Conservation (phyloP, 2,797 vertebrate species). For the Ptychobarbus kaznakovi region DNA sequence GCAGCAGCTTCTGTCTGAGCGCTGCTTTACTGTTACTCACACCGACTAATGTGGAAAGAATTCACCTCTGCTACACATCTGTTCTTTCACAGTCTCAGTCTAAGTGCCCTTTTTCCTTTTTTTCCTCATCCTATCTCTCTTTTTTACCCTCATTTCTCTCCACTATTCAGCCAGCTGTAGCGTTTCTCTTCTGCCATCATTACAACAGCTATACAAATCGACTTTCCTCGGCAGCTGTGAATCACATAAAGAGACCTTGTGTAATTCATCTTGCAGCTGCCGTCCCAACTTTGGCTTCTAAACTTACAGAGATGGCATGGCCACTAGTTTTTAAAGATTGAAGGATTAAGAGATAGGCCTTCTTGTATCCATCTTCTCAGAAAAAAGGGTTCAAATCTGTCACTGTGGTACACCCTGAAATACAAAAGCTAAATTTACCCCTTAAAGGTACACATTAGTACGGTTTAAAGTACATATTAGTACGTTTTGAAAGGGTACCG, state of each 20-base stretch:
- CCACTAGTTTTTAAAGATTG: not conserved
- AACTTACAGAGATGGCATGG: not conserved
- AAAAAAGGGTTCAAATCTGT: not conserved
- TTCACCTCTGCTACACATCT: constrained; percentile 45
- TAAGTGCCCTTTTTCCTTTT: not conserved
- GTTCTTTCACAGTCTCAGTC: not conserved
- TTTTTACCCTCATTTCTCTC: not conserved
- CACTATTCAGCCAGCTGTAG: constrained; percentile 14
- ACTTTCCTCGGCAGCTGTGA: not conserved
- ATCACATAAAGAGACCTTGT: constrained; percentile 9
- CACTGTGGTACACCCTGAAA: not conserved
- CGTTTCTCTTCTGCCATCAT: not conserved
- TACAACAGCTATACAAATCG: constrained; percentile 40
- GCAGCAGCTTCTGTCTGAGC: constrained; percentile 35
- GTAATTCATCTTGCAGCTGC: constrained; percentile 25
- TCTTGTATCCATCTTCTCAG: constrained; percentile 2
- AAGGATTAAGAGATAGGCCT: not conserved
- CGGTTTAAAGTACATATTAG: not conserved
- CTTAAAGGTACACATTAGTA: not conserved
- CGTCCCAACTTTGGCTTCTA: constrained; percentile 2
- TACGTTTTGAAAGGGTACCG: not conserved
- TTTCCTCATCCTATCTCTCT: not conserved
- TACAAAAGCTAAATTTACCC: not conserved
- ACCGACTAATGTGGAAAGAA: constrained; percentile 68
- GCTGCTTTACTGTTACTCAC: constrained; percentile 51